These are phyloP conservation scores for Helicolenus hilgendorfi DNA, from an alignment of 2,797 vertebrate genomes.

Conservation along the genomic window DNA sequence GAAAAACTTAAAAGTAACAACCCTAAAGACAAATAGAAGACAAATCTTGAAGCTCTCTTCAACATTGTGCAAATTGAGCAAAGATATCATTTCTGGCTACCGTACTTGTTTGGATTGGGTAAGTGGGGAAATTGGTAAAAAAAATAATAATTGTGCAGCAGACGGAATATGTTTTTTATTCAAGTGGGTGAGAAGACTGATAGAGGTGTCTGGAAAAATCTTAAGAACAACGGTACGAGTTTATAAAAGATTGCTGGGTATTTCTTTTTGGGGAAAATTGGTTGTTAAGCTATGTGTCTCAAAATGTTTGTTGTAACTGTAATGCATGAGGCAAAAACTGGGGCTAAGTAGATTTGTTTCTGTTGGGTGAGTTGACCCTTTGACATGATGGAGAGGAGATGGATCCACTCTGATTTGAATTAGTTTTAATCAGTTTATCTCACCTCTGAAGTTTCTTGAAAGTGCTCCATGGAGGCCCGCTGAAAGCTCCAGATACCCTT, in stretches of 20 bases:
- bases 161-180: background rate
- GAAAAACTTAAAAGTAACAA: background rate
- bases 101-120: background rate
- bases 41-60: background rate
- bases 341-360: background rate
- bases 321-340: background rate
- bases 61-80: background rate
- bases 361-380: background rate
- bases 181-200: background rate
- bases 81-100: background rate
- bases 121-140: background rate
- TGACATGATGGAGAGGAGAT: background rate
- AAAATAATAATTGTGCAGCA: background rate
- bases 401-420: background rate
- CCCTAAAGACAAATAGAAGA: background rate
- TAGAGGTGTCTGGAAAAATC: background rate
- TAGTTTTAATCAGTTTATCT: background rate
- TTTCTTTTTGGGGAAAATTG: background rate
- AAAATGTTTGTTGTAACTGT: no score
- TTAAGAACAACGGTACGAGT: background rate
- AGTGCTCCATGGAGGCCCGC: background rate
- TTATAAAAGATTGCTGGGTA: background rate
- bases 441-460: background rate
- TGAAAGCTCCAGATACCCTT: conserved; percentile 19
- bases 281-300: background rate